phyloP scores from a whole-genome alignment of 2,113 vertebrate genomes.

The Triplophysa rosa region DNA sequence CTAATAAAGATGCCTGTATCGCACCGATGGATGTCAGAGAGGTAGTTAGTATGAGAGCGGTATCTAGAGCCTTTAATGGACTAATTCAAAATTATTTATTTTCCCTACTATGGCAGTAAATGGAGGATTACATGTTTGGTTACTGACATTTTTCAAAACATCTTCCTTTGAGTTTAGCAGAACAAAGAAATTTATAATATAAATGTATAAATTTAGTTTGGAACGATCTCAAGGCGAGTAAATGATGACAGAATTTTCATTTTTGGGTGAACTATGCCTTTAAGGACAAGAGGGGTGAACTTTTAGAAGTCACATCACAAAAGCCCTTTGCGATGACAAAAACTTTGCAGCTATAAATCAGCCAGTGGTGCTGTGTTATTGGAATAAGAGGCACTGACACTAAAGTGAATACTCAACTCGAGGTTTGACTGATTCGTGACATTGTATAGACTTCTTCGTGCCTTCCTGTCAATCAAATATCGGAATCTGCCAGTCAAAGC shows the following conservation, averaged over 20 bases:
- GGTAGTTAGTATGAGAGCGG: slow-evolving; percentile 10
- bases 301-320: background rate
- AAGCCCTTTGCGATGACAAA: background rate
- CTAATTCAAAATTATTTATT: slow-evolving; percentile 40
- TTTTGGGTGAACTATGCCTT: background rate
- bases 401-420: background rate
- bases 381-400: background rate
- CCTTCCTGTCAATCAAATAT: slow-evolving; percentile 10
- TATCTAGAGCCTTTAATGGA: background rate
- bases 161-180: too few species aligned
- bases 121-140: too few species aligned
- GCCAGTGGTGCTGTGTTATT: background rate
- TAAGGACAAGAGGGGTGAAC: background rate
- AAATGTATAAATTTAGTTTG: too few species aligned
- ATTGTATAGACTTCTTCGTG: slow-evolving; percentile 12
- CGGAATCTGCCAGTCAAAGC: slow-evolving; percentile 11
- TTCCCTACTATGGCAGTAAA: too few species aligned
- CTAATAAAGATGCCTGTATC: slow-evolving; percentile 45
- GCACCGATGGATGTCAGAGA: slow-evolving; percentile 22
- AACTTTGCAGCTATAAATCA: background rate
- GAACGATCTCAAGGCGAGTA: too few species aligned
- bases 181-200: too few species aligned
- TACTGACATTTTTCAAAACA: too few species aligned
- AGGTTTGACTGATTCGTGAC: slow-evolving; percentile 21
- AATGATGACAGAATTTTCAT: too few species aligned